Percentiles rank a stretch among this genome's conserved stretches.
These are phyloP conservation scores for Pseudocheirus occidentalis DNA, from an alignment of 2,797 vertebrate genomes.

Conservation along the genomic window DNA sequence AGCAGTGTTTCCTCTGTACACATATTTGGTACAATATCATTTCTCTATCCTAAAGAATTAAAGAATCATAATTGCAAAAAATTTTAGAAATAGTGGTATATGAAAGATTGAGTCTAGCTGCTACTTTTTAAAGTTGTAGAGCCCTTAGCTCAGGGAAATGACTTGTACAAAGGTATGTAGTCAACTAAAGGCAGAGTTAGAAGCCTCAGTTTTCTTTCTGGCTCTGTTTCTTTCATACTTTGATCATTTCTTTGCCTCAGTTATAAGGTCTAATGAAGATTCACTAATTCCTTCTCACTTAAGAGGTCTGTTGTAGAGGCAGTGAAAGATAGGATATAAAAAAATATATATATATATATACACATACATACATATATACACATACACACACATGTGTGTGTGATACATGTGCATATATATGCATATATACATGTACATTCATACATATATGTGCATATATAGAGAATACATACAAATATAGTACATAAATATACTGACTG, in stretches of 20 bases:
- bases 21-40: neutral
- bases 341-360: too few species aligned
- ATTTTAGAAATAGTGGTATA: neutral
- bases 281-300: neutral
- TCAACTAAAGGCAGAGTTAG: constrained; percentile 36
- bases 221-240: constrained; percentile 24
- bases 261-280: constrained; percentile 13
- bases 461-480: too few species aligned
- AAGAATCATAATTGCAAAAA: neutral
- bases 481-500: neutral
- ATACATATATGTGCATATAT: too few species aligned
- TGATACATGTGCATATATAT: too few species aligned
- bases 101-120: neutral
- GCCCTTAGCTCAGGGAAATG: constrained; percentile 16
- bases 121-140: constrained; percentile 35
- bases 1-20: neutral
- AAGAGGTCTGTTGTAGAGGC: neutral
- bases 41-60: neutral
- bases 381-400: too few species aligned
- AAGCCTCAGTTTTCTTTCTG: constrained; percentile 28
- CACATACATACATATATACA: too few species aligned
- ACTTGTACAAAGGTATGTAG: neutral
- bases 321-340: neutral
- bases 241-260: neutral
- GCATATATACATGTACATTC: too few species aligned